Evolutionary conservation across 2,888 invertebrate genomes (phyloP).

Genomic region (Orchesella flavescens): DNA sequence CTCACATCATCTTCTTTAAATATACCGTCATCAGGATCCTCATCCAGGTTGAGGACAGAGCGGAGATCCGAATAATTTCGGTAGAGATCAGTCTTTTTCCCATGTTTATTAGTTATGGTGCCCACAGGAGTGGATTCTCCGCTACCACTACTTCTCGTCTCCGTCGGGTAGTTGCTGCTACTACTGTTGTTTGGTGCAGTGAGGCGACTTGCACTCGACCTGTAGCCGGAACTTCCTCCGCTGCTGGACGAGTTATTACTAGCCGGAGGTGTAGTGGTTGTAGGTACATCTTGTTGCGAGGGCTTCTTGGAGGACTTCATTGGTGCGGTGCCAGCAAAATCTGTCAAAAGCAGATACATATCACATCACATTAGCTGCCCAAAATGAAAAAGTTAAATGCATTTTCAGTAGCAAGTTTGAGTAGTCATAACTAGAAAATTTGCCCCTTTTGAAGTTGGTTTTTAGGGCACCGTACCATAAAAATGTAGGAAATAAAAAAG

Average conservation of each 20-base stretch:
- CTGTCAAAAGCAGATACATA: background rate
- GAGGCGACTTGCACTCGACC: slow-evolving; percentile 58
- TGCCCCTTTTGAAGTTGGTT: background rate
- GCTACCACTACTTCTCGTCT: slow-evolving; percentile 70
- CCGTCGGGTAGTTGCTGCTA: slow-evolving; percentile 61
- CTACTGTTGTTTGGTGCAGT: slow-evolving; percentile 57
- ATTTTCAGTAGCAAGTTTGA: too few species aligned
- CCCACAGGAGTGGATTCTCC: slow-evolving; percentile 72
- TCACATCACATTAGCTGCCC: background rate
- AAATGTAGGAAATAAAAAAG: too few species aligned
- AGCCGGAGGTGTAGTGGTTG: slow-evolving; percentile 57
- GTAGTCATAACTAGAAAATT: too few species aligned
- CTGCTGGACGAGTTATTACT: slow-evolving; percentile 62
- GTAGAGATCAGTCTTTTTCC: slow-evolving; percentile 69
- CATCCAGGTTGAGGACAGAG: slow-evolving; percentile 58
- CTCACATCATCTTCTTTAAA: slow-evolving; percentile 55
- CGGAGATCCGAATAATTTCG: slow-evolving; percentile 64
- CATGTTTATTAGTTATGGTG: slow-evolving; percentile 64
- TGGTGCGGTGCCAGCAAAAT: slow-evolving; percentile 58
- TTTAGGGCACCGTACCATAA: too few species aligned
- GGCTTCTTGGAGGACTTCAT: slow-evolving; percentile 42
- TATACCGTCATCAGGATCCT: slow-evolving; percentile 56
- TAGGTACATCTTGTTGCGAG: slow-evolving; percentile 17
- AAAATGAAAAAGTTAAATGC: background rate
- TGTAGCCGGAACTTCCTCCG: slow-evolving; percentile 59